Percentiles rank a stretch among this genome's conserved stretches.
phyloP scores from a whole-genome alignment of 2,113 vertebrate species.

The Dryoscopus gambensis region DNA sequence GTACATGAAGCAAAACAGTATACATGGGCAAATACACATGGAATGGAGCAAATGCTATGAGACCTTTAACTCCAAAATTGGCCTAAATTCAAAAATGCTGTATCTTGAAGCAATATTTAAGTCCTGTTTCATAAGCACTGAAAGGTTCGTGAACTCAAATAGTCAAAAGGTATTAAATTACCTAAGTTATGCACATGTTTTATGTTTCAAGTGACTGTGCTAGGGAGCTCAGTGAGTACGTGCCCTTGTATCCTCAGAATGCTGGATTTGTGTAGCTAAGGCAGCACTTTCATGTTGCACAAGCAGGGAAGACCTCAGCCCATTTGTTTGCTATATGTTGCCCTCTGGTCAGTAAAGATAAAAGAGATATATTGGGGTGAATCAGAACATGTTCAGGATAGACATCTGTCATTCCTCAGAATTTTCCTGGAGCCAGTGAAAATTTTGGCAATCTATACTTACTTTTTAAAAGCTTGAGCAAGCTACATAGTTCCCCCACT shows the following conservation, averaged over 20 bases:
- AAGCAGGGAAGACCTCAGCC: neutral
- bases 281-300: neutral
- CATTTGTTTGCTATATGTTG: neutral
- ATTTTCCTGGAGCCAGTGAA: neutral
- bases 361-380: neutral
- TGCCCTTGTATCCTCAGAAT: neutral
- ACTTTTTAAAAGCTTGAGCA: neutral
- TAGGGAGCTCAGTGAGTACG: neutral
- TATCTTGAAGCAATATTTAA: neutral
- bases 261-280: neutral
- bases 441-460: neutral
- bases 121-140: neutral
- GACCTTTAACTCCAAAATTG: neutral
- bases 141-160: neutral
- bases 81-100: neutral
- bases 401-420: neutral
- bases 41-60: neutral
- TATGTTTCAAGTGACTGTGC: neutral
- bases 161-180: neutral
- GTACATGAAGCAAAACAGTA: neutral
- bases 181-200: neutral
- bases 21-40: neutral
- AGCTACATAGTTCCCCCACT: neutral
- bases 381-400: neutral
- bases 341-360: neutral